Base-by-base conservation (phyloP, 2,113 vertebrate genomes). In the Pantherophis guttatus region DNA sequence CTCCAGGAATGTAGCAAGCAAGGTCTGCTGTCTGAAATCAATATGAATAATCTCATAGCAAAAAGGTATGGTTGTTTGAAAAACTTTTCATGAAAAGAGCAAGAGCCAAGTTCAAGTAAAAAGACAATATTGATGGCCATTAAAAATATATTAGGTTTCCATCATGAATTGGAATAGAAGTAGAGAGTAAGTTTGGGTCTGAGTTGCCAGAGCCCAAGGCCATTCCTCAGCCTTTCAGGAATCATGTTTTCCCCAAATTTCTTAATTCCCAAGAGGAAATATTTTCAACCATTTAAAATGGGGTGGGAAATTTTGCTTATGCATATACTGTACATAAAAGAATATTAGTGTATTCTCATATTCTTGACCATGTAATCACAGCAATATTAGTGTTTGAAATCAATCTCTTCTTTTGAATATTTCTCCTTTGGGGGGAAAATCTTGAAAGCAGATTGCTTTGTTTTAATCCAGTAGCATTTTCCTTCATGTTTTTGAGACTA, bases 1-100 rank as follows among this genome's bases (percentile, higher is more conserved):
- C 98, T 99, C 23, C 99, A 99, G 91, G 99, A 99, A 96, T 99
- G 99, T 62, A 98, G 98, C 96, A 99, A 99, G 96, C 98, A 99
- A 26, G 98, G 98, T 0, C 98, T 99, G 94, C 98, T 99, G 33
- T 99, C 99, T 0, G 99, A 99, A 57, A 93, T 97, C 88, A 98
- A 98, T 94, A 98, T 98, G 24, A 91, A 95, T 93, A 98, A 96
- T 96, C 99, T 99, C 54, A 98, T 98, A 0, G 96, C 97, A 44
- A 99, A 99, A 97, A 97, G 99, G 99, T 99, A 98, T 93, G 94
- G 58, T 6, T 29, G n/a, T 15, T 13, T 75, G 13, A 33, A 70
- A 33, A 33, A 8, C 12, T 11, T 86, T 54, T 23, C 39, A 3
- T 88, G 11, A 26, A 53, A 90, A 62, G 1, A 3, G 11, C 54